phyloP scores from a whole-genome alignment of 2,888 invertebrate species.

The Trichogramma dendrolimi region DNA sequence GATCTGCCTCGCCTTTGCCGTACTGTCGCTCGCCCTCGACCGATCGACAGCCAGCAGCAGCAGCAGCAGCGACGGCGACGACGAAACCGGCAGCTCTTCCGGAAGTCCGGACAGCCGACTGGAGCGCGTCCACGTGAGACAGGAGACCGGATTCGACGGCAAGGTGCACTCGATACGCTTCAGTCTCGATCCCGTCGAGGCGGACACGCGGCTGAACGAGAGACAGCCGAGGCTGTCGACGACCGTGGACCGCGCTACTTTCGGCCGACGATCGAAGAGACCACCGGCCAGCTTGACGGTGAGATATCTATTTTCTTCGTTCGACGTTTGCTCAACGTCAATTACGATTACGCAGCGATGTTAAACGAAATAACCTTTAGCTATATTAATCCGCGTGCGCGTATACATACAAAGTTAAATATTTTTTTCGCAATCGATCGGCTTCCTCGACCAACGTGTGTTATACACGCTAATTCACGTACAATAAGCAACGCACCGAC shows the following conservation, averaged over 20 bases:
- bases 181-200: conserved; percentile 17
- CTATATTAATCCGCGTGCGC: too few species aligned
- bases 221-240: background rate
- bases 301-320: background rate
- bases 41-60: background rate
- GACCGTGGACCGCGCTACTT: background rate
- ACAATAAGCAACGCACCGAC: too few species aligned
- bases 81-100: background rate
- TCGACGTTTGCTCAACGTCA: background rate
- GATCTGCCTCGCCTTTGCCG: background rate
- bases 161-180: conserved; percentile 36
- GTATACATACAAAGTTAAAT: too few species aligned
- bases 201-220: conserved; percentile 21
- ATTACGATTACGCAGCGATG: conserved; percentile 1
- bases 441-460: too few species aligned
- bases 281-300: conserved; percentile 13
- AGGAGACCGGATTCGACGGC: conserved; percentile 36
- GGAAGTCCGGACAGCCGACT: conserved; percentile 7
- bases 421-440: too few species aligned
- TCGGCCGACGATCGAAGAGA: too few species aligned
- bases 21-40: background rate
- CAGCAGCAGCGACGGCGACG: background rate
- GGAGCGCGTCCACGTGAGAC: conserved; percentile 31
- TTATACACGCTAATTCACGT: too few species aligned
- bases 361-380: background rate